A percentile compares a stretch with the other conserved stretches of the same genome.
Conservation (phyloP, 2,888 invertebrate genomes). For the Shargacucullia verbasci region DNA sequence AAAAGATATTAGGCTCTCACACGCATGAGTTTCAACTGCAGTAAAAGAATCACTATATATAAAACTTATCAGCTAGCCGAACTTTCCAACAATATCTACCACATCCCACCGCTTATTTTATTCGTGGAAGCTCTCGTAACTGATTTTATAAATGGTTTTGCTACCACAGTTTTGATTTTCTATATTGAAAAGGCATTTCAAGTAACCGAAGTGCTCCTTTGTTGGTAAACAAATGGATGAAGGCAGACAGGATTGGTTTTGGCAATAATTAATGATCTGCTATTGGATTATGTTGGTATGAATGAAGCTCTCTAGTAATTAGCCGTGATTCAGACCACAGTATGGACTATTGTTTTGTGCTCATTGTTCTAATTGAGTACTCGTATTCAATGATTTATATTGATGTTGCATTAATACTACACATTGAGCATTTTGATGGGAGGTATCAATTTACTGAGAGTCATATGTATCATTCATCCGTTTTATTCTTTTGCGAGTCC, state of each 20-base stretch:
- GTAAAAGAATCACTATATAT: conserved; percentile 21
- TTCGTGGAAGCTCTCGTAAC: conserved; percentile 21
- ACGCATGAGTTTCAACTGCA: too few relatives aligned
- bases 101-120: conserved; percentile 17
- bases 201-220: conserved; percentile 61
- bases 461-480: too few relatives aligned
- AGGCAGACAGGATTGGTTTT: conserved; percentile 45
- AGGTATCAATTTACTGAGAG: too few relatives aligned
- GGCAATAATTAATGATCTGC: conserved; percentile 70
- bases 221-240: conserved; percentile 59
- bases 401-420: background rate
- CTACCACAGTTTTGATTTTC: conserved; percentile 68
- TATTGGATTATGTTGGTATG: conserved; percentile 33
- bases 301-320: conserved; percentile 24
- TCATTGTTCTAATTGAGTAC: background rate
- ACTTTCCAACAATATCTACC: conserved; percentile 14
- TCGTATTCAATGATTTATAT: background rate
- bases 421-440: too few relatives aligned
- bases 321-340: background rate
- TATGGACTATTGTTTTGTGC: conserved; percentile 12
- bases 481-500: too few relatives aligned
- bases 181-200: conserved; percentile 69
- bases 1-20: too few relatives aligned
- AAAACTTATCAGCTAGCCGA: conserved; percentile 4
- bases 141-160: conserved; percentile 69